Evolutionary conservation across 2,113 vertebrate genomes (phyloP).

Genomic region (Halcyon malimbica): DNA sequence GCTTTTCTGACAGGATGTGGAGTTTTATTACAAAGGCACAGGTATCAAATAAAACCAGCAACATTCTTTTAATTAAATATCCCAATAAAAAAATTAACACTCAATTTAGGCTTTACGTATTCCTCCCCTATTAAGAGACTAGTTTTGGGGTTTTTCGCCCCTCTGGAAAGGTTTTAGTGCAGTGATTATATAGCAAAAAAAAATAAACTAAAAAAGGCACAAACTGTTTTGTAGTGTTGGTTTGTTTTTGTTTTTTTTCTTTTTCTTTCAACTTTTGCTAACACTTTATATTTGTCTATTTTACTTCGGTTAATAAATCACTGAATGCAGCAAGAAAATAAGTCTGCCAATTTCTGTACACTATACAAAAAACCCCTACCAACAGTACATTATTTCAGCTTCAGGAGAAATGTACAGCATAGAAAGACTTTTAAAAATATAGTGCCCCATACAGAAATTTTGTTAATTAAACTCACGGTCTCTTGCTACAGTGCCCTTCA

Average conservation of each 20-base stretch:
- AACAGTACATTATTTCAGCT: slow-evolving; percentile 68
- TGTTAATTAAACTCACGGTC: slow-evolving; percentile 22
- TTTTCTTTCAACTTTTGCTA: slow-evolving; percentile 70
- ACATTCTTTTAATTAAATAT: slow-evolving; percentile 39
- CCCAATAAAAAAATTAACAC: slow-evolving; percentile 4
- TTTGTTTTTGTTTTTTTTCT: slow-evolving; percentile 28
- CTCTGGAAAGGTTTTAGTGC: slow-evolving; percentile 64
- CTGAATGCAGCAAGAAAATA: slow-evolving; percentile 84
- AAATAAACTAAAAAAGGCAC: slow-evolving; percentile 80
- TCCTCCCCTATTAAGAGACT: slow-evolving; percentile 38
- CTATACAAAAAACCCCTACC: slow-evolving; percentile 78
- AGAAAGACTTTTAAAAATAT: slow-evolving; percentile 73
- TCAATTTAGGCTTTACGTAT: slow-evolving; percentile 9
- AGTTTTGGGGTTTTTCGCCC: background rate
- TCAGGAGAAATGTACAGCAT: slow-evolving; percentile 77
- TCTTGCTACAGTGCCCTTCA: slow-evolving; percentile 52
- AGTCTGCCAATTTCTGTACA: slow-evolving; percentile 85
- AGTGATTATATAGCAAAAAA: slow-evolving; percentile 64
- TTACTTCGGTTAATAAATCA: slow-evolving; percentile 79
- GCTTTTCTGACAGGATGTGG: slow-evolving; percentile 39
- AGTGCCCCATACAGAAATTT: slow-evolving; percentile 57
- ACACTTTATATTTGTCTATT: slow-evolving; percentile 79
- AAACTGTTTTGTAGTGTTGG: slow-evolving; percentile 61
- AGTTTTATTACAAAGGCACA: slow-evolving; percentile 65
- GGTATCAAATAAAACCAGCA: slow-evolving; percentile 51